Percentiles rank a stretch among this genome's conserved stretches.
phyloP scores from a whole-genome alignment of 2,888 invertebrate genomes.

The Torymus tubicola region DNA sequence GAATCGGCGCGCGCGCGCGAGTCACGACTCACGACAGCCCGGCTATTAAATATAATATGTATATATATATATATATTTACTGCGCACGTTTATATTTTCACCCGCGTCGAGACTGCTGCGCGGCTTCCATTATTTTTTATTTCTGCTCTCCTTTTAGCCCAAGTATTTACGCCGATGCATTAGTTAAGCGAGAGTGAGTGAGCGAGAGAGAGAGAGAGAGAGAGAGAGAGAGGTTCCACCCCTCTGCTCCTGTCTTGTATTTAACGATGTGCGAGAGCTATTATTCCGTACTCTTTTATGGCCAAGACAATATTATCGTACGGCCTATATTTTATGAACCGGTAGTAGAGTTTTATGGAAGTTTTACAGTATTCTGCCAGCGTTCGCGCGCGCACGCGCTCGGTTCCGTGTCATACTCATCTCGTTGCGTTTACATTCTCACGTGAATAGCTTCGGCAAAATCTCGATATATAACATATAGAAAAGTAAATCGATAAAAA shows the following conservation, averaged over 20 bases:
- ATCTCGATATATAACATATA: slow-evolving; percentile 20
- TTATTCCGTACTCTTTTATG: slow-evolving; percentile 52
- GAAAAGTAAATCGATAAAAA: slow-evolving; percentile 13
- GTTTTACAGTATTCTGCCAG: slow-evolving; percentile 41
- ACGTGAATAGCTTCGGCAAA: slow-evolving; percentile 25
- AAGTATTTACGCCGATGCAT: slow-evolving; percentile 48
- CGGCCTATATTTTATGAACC: slow-evolving; percentile 52
- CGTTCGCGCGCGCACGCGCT: not conserved
- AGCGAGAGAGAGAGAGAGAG: slow-evolving; percentile 4
- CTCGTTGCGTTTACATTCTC: slow-evolving; percentile 38
- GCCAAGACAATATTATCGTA: slow-evolving; percentile 52
- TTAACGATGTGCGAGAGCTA: slow-evolving; percentile 54
- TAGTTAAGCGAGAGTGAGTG: slow-evolving; percentile 43
- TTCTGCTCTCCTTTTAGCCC: slow-evolving; percentile 15
- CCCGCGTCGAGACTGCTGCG: not conserved
- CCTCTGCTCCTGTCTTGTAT: slow-evolving; percentile 25
- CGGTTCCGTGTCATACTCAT: slow-evolving; percentile 28
- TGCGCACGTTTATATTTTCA: not conserved
- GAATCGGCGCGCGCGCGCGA: too few relatives aligned
- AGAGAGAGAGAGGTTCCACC: not conserved
- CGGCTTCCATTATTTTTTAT: slow-evolving; percentile 26
- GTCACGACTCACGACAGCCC: too few relatives aligned
- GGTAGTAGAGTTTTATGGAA: slow-evolving; percentile 45
- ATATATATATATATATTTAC: too few relatives aligned
- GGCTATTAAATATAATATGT: too few relatives aligned